phyloP scores from a whole-genome alignment of 2,888 invertebrate genomes.

The Dendrolimus pini region DNA sequence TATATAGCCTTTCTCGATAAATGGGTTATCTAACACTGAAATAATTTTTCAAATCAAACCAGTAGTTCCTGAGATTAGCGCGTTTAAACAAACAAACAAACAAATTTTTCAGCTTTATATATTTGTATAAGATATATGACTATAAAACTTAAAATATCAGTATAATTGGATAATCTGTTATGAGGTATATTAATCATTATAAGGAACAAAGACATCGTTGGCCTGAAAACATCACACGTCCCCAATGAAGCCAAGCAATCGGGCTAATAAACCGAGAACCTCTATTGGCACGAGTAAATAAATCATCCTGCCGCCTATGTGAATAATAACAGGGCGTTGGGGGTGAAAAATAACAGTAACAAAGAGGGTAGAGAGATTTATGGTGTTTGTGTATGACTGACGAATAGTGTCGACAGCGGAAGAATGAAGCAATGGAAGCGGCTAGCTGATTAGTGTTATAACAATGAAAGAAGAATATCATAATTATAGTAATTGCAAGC shows the following conservation, averaged over 20 bases:
- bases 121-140: background rate
- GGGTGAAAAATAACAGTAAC: conserved; percentile 51
- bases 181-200: background rate
- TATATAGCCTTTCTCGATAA: too few species aligned
- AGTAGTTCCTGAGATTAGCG: too few species aligned
- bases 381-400: conserved; percentile 43
- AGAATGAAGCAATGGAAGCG: background rate
- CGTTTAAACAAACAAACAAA: too few species aligned
- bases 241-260: background rate
- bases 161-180: too few species aligned
- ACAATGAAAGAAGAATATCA: too few species aligned
- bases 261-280: background rate
- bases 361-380: conserved; percentile 42
- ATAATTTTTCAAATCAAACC: too few species aligned
- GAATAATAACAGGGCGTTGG: conserved; percentile 28
- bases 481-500: too few species aligned
- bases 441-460: background rate
- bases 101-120: too few species aligned
- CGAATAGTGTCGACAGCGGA: conserved; percentile 17
- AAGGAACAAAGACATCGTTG: background rate
- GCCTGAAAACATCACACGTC: background rate
- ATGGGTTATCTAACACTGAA: too few species aligned
- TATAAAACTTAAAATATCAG: background rate
- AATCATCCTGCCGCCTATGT: conserved; percentile 9
- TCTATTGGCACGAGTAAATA: background rate